phyloP scores from a whole-genome alignment of 1,140 invertebrate species.

The Zeugodacus cucurbitae region DNA sequence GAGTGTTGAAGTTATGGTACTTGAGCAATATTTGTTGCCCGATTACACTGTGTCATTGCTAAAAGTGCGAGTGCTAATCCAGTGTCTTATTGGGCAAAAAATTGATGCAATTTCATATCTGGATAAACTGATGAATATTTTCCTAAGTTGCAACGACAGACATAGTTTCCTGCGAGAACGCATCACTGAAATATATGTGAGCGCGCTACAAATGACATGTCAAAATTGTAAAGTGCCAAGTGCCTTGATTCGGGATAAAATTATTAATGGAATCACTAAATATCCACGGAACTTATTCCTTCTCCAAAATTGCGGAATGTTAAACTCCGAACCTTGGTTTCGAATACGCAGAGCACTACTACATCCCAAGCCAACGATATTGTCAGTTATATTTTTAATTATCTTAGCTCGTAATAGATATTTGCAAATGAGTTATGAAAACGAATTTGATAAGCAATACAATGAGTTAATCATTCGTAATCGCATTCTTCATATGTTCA shows the following conservation, averaged over 20 bases:
- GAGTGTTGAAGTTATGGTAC: constrained; percentile 47
- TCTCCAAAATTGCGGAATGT: constrained; percentile 56
- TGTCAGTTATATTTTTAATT: constrained; percentile 54
- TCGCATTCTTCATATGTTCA: constrained; percentile 58
- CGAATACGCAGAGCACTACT: constrained; percentile 49
- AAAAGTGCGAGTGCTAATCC: constrained; percentile 69
- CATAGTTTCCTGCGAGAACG: constrained; percentile 64
- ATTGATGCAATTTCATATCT: constrained; percentile 59
- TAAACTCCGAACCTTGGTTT: constrained; percentile 51
- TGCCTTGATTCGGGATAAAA: constrained; percentile 54
- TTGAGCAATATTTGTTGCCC: constrained; percentile 67
- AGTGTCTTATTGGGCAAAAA: constrained; percentile 64
- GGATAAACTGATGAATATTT: constrained; percentile 54
- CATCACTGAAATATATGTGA: constrained; percentile 64
- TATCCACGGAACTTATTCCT: constrained; percentile 72
- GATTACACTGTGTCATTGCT: constrained; percentile 69
- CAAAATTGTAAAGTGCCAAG: constrained; percentile 50
- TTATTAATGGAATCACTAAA: constrained; percentile 63
- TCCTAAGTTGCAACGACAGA: constrained; percentile 47
- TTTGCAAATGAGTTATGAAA: background rate
- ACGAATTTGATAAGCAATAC: constrained; percentile 32
- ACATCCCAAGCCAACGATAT: constrained; percentile 50
- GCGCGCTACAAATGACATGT: constrained; percentile 64
- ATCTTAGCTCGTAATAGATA: constrained; percentile 51
- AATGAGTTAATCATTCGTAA: constrained; percentile 49